phyloP scores from a whole-genome alignment of 1,140 invertebrate species.

The Scaptodrosophila lebanonensis region DNA sequence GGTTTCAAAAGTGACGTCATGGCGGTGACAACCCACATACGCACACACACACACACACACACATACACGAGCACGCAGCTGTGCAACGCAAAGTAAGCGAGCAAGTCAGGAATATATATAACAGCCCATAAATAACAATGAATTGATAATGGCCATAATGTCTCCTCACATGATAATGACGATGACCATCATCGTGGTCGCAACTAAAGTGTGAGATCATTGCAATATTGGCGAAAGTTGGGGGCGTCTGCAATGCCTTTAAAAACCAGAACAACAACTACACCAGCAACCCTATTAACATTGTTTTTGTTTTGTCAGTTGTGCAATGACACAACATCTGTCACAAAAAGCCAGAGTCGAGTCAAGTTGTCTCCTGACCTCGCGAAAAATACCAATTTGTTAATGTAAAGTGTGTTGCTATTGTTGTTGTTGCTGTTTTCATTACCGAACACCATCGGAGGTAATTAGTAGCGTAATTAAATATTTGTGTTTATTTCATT shows the following conservation, averaged over 20 bases:
- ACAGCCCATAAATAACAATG: constrained; percentile 54
- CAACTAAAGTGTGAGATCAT: constrained; percentile 60
- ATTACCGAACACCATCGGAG: constrained; percentile 24
- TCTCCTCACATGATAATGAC: too few relatives aligned
- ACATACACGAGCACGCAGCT: constrained; percentile 9
- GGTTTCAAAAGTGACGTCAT: constrained; percentile 63
- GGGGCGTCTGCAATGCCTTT: constrained; percentile 35
- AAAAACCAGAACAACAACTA: constrained; percentile 29
- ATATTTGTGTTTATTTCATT: constrained; percentile 60
- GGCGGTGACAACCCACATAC: constrained; percentile 46
- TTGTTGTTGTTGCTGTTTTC: constrained; percentile 14
- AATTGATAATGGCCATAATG: constrained; percentile 37
- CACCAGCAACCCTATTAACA: too few relatives aligned
- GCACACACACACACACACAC: constrained; percentile 21
- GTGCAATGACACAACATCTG: too few relatives aligned
- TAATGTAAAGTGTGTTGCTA: constrained; percentile 21
- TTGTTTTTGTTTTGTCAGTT: constrained; percentile 17
- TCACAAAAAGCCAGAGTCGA: neutral
- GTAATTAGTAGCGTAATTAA: constrained; percentile 72
- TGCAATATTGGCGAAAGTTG: constrained; percentile 61
- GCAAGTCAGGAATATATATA: constrained; percentile 38
- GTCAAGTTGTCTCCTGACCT: constrained; percentile 53
- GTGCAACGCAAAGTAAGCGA: constrained; percentile 3
- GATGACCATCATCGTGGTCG: too few relatives aligned
- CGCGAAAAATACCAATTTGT: too few relatives aligned